These are phyloP conservation scores for Barnardius zonarius DNA, from an alignment of 2,113 vertebrate genomes.

Conservation along the genomic window DNA sequence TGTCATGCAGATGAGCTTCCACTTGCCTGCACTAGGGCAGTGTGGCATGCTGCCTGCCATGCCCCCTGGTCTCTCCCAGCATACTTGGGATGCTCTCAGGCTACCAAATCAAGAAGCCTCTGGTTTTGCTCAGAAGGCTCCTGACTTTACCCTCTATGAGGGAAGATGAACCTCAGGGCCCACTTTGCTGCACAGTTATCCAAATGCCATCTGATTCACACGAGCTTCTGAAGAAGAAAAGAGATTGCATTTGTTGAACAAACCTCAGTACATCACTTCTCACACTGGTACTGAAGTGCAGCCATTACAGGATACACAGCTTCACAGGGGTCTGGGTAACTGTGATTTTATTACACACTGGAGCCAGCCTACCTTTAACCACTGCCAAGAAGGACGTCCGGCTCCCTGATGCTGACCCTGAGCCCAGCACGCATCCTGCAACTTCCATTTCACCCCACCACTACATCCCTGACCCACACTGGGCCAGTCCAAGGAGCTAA, in stretches of 20 bases:
- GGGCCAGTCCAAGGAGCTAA: background rate
- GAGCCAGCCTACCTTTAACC: background rate
- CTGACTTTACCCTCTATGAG: background rate
- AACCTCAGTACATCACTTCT: background rate
- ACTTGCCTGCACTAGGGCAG: background rate
- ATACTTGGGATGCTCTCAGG: background rate
- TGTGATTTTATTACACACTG: background rate
- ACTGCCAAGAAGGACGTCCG: slow-evolving; percentile 8
- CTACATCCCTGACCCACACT: background rate
- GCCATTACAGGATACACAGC: background rate
- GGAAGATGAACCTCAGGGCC: background rate
- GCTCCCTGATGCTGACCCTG: background rate
- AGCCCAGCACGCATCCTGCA: background rate
- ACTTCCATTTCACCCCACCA: background rate
- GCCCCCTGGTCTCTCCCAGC: background rate
- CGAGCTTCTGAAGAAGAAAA: background rate
- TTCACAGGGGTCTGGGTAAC: background rate
- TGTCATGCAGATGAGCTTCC: background rate
- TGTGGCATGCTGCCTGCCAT: background rate
- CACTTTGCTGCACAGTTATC: background rate
- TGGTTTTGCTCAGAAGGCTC: background rate
- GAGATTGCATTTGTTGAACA: background rate
- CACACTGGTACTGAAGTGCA: background rate
- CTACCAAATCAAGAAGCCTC: background rate
- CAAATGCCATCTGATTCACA: background rate